Evolutionary conservation across 2,888 invertebrate genomes (phyloP), one percentile per base, ranked within the genome.

Genomic region (Sussaba pulchella): DNA sequence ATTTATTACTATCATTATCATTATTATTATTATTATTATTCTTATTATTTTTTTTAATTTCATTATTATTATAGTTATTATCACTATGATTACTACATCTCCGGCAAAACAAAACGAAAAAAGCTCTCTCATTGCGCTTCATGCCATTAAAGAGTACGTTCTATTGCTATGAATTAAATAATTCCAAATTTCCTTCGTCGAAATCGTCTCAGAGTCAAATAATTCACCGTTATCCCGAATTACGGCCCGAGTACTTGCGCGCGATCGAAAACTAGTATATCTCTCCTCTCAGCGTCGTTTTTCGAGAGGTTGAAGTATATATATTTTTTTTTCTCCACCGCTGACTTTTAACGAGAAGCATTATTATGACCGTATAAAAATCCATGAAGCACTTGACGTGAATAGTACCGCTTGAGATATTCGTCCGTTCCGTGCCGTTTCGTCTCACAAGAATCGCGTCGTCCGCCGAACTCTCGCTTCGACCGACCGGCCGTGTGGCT

Each of bases 381-480:
- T 54, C 41, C 17, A 54, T 54, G 26, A 54, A n/a, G 26, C 52
- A 26, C 6, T 69, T 54, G 41, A 41, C 61, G 54, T 26, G n/a
- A 26, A 31, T 12, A 21, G 21, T 41, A 26, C 19, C 36, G 12
- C 12, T 43, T 17, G 19, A 59, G 36, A 19, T 36, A 59, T 59
- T 59, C 17, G 36, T 59, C 57, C 17, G 36, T 63, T 41, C 54
- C 69, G n/a, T n/a, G 21, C 21, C 26, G 69, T 69, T 67, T 54
- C 21, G 41, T 54, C 69, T 52, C 21, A 43, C 54, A 69, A 69
- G 39, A 67, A 67, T 50, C 21, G 67, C 19, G 19, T 66, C 67
- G 67, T n/a, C n/a, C n/a, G n/a, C n/a, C n/a, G n/a, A n/a, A n/a
- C n/a, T n/a, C n/a, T n/a, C n/a, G n/a, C n/a, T n/a, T n/a, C n/a